Evolutionary conservation across 2,888 invertebrate genomes (phyloP).

Genomic region (Argynnis bischoffii): DNA sequence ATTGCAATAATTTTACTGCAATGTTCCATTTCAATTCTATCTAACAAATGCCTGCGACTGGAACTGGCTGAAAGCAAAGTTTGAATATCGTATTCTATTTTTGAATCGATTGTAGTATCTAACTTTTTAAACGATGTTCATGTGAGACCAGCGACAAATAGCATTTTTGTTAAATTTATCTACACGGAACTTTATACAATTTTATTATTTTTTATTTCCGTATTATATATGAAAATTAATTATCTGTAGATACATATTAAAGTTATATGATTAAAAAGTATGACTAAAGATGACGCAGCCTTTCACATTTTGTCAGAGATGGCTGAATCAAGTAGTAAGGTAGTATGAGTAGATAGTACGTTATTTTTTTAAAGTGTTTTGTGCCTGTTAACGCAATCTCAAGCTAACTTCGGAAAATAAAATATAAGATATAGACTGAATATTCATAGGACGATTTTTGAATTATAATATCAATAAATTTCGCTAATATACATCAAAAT

Average conservation of each 20-base stretch:
- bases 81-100: slow-evolving; percentile 63
- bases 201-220: not conserved
- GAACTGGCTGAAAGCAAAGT: slow-evolving; percentile 70
- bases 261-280: too few relatives aligned
- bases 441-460: not conserved
- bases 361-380: too few relatives aligned
- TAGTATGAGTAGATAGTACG: too few relatives aligned
- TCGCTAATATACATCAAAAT: slow-evolving; percentile 13
- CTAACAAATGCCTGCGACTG: slow-evolving; percentile 62
- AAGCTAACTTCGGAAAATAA: not conserved
- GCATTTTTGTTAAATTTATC: not conserved
- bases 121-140: slow-evolving; percentile 49
- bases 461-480: slow-evolving; percentile 1
- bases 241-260: too few relatives aligned
- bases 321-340: too few relatives aligned
- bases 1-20: slow-evolving; percentile 63
- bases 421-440: not conserved
- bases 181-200: not conserved
- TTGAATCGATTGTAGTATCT: slow-evolving; percentile 49
- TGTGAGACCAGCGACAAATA: slow-evolving; percentile 22
- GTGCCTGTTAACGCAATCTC: too few relatives aligned
- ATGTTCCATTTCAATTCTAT: slow-evolving; percentile 53
- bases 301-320: too few relatives aligned
- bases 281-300: too few relatives aligned
- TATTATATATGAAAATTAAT: too few relatives aligned